phyloP scores from a whole-genome alignment of 2,797 vertebrate species.

The Gymnodraco acuticeps region DNA sequence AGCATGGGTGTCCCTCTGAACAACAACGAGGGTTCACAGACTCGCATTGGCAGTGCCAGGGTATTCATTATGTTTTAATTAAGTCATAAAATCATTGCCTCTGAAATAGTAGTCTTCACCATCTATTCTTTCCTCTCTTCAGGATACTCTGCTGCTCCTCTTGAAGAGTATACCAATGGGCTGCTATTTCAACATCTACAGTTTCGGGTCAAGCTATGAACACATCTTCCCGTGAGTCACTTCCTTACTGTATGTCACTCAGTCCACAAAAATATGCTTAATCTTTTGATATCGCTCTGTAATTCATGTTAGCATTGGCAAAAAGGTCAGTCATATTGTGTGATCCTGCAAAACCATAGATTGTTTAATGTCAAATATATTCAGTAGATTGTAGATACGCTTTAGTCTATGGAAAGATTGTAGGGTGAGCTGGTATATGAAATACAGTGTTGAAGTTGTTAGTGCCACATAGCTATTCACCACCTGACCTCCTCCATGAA shows the following conservation, averaged over 20 bases:
- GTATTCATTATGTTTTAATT: constrained; percentile 63
- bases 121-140: constrained; percentile 5
- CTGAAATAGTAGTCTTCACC: not conserved
- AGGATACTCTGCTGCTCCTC: constrained; percentile 91
- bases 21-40: too few relatives aligned
- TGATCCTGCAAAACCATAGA: too few relatives aligned
- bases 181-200: constrained; percentile 92
- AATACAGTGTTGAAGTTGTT: too few relatives aligned
- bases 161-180: constrained; percentile 92
- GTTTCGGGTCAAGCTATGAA: constrained; percentile 85
- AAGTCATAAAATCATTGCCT: not conserved
- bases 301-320: too few relatives aligned
- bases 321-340: too few relatives aligned
- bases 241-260: not conserved
- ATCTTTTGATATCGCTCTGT: too few relatives aligned
- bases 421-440: too few relatives aligned
- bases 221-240: constrained; percentile 87
- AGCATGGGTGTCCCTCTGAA: constrained; percentile 74
- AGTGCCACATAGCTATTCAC: too few relatives aligned
- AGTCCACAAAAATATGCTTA: fast-evolving
- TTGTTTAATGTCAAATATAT: too few relatives aligned
- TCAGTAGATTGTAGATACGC: too few relatives aligned
- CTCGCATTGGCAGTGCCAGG: constrained; percentile 73
- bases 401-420: too few relatives aligned
- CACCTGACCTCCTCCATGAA: too few relatives aligned